Percentiles rank a stretch among this genome's conserved stretches.
These are phyloP conservation scores for Pediacus dermestoides DNA, from an alignment of 2,888 invertebrate species.

Conservation along the genomic window DNA sequence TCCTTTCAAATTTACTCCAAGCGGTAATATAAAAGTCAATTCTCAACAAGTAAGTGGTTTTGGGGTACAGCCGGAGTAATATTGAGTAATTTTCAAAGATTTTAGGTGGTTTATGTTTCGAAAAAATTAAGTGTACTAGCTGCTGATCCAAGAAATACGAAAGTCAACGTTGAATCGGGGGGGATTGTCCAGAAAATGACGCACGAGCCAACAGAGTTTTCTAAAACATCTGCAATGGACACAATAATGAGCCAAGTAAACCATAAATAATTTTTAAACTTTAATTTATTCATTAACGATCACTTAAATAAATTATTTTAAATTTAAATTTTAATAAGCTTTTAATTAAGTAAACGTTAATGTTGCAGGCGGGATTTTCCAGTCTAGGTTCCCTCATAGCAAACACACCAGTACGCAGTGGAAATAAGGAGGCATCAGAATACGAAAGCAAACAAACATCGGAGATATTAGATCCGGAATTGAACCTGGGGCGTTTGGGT, in stretches of 20 bases:
- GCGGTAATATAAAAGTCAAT: constrained; percentile 66
- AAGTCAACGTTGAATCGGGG: constrained; percentile 59
- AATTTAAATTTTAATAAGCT: no score
- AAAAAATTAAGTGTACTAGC: constrained; percentile 66
- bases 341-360: no score
- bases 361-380: constrained; percentile 36
- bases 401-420: constrained; percentile 35
- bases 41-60: constrained; percentile 59
- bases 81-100: constrained; percentile 15
- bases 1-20: constrained; percentile 65
- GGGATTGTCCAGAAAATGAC: constrained; percentile 24
- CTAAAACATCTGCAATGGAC: constrained; percentile 39
- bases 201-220: constrained; percentile 24
- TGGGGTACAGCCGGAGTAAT: no score
- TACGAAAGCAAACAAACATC: constrained; percentile 45
- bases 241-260: constrained; percentile 41
- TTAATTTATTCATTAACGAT: no score
- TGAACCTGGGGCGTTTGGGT: constrained; percentile 55
- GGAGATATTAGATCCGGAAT: constrained; percentile 49
- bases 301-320: no score
- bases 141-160: constrained; percentile 63
- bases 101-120: constrained; percentile 65
- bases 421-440: constrained; percentile 38
- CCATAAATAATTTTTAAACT: background rate
- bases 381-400: constrained; percentile 36